A percentile compares a stretch with the other conserved stretches of the same genome.
Conservation (phyloP, 2,888 invertebrate species). For the Hirudinaria manillensis region DNA sequence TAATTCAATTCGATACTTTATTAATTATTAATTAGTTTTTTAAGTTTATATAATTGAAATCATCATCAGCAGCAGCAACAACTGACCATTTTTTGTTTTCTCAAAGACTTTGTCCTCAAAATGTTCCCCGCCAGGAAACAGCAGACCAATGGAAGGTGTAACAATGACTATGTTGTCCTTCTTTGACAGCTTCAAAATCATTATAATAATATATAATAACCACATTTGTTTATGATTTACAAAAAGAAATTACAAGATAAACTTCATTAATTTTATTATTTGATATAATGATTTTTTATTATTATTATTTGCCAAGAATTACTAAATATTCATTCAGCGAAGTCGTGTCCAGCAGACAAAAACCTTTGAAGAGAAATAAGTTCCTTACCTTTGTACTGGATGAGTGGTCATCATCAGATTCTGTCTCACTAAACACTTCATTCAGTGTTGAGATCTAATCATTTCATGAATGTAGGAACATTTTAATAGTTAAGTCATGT, state of each 20-base stretch:
- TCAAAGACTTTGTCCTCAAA: slow-evolving; percentile 33
- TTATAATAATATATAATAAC: neutral
- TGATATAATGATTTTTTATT: too few relatives aligned
- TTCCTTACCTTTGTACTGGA: too few relatives aligned
- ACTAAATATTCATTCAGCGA: too few relatives aligned
- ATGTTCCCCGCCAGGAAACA: slow-evolving; percentile 36
- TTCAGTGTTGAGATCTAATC: neutral
- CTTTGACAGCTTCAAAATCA: neutral
- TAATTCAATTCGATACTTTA: too few relatives aligned
- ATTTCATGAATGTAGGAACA: neutral
- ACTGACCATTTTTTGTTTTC: slow-evolving; percentile 30
- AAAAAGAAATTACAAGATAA: too few relatives aligned
- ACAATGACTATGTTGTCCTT: slow-evolving; percentile 31
- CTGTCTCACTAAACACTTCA: neutral
- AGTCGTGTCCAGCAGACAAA: too few relatives aligned
- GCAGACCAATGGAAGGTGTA: slow-evolving; percentile 32
- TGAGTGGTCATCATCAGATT: neutral
- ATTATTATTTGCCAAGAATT: too few relatives aligned
- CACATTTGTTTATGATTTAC: too few relatives aligned
- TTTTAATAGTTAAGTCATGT: too few relatives aligned
- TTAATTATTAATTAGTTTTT: too few relatives aligned
- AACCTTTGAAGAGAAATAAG: too few relatives aligned
- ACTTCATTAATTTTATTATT: too few relatives aligned
- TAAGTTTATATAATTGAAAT: neutral
- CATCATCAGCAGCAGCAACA: neutral